Evolutionary conservation across 2,888 invertebrate species (phyloP), one percentile per base, ranked within the genome.

Genomic region (Melinaea marsaeus): DNA sequence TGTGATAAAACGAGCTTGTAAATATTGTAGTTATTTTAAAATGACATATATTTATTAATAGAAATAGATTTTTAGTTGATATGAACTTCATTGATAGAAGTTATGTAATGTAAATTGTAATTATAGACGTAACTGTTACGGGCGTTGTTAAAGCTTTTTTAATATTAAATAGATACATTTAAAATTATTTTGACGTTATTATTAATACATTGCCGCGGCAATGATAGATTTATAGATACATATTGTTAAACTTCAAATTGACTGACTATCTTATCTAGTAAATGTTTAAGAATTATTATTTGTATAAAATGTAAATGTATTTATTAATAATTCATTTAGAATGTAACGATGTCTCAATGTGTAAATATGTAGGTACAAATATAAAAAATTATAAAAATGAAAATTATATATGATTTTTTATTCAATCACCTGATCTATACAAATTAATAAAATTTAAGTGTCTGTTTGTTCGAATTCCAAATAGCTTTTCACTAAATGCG

Each of bases 1-100:
- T 90, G 90, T 90, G 90, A 90, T 90, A 90, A 84, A 81, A 79
- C 80, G 90, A 90, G 90, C 90, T 90, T 90, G 90, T 90, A 90
- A 79, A 89, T 90, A 90, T 67, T 72, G 69, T 69, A 72, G 65
- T 58, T 71, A 69, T 64, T 66, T 66, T 70, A 71, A 66, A 74
- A 71, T 63, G 59, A 69, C 67, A 70, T 66, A 67, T 72, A 73
- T 72, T 76, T 73, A 81, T 82, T 84, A 79, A 73, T 79, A 79
- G 66, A 78, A 75, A 74, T 76, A 79, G 78, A 76, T 66, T 66
- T 66, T 75, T 84, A 76, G 83, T 86, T 86, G 85, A 84, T 86
- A 84, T 83, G 82, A 75, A 64, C 65, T 71, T 80, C 85, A 84
- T 80, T 79, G 71, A 72, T 80, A 79, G 78, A 76, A 80, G 62